A percentile compares a stretch with the other conserved stretches of the same genome.
These are phyloP conservation scores for Kuschelorhynchus macadamiae DNA, from an alignment of 2,888 invertebrate species.

Conservation along the genomic window DNA sequence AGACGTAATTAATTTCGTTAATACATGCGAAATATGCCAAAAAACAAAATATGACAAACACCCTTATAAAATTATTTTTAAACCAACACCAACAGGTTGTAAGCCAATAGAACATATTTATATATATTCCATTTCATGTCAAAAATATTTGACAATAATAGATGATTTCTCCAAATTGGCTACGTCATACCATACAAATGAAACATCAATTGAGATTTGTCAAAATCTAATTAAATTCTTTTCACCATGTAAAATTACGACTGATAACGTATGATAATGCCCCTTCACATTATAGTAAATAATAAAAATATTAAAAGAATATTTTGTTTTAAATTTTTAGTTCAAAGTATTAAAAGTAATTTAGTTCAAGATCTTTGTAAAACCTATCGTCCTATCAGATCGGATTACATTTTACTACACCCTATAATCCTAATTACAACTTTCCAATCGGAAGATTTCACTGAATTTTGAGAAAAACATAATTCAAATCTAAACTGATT, in stretches of 20 bases:
- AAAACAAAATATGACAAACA: slow-evolving; percentile 1
- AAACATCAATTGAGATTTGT: background rate
- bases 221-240: slow-evolving; percentile 1
- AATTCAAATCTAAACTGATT: too few relatives aligned
- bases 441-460: background rate
- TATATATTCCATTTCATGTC: background rate
- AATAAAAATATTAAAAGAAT: too few relatives aligned
- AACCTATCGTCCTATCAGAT: background rate
- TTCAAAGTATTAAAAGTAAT: background rate
- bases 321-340: too few relatives aligned
- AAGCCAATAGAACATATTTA: background rate
- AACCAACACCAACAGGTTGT: too few relatives aligned
- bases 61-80: too few relatives aligned
- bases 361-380: background rate
- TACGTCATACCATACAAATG: background rate
- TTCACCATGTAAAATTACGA: background rate
- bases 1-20: slow-evolving; percentile 2
- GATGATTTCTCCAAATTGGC: background rate
- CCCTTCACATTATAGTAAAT: too few relatives aligned
- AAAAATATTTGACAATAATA: background rate
- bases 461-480: background rate
- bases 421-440: background rate
- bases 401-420: background rate
- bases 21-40: background rate
- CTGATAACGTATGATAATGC: background rate